These are phyloP conservation scores for Frieseomelitta varia DNA, from an alignment of 1,140 invertebrate genomes.

Conservation along the genomic window DNA sequence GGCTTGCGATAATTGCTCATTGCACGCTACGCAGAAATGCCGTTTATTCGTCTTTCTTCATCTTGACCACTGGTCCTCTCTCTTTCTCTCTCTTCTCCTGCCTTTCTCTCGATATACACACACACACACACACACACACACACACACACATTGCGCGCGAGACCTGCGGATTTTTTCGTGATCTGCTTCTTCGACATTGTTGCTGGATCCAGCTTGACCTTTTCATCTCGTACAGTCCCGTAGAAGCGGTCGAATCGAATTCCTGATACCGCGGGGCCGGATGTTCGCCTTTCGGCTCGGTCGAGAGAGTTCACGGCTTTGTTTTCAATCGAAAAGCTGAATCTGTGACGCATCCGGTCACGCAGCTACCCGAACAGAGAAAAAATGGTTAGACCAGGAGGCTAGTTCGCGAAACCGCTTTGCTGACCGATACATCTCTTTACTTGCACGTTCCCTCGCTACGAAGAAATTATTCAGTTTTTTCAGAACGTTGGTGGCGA, in stretches of 20 bases:
- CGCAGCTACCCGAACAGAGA: slow-evolving; percentile 61
- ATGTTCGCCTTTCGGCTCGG: slow-evolving; percentile 52
- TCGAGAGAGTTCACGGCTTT: slow-evolving; percentile 54
- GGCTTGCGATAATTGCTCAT: slow-evolving; percentile 70
- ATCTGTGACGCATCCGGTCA: slow-evolving; percentile 68
- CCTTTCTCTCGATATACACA: too few relatives aligned
- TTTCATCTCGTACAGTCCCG: not conserved
- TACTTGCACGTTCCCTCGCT: not conserved
- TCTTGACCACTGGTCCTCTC: not conserved
- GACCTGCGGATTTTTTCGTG: too few relatives aligned
- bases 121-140: too few relatives aligned
- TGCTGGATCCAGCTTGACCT: not conserved
- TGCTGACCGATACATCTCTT: slow-evolving; percentile 2
- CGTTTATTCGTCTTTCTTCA: slow-evolving; percentile 44
- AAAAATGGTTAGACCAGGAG: slow-evolving; percentile 44
- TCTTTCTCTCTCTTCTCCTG: not conserved
- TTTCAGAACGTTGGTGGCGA: not conserved
- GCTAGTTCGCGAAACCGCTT: slow-evolving; percentile 19
- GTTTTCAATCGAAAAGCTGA: slow-evolving; percentile 44
- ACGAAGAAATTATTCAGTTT: not conserved
- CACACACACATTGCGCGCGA: too few relatives aligned
- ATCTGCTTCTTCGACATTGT: too few relatives aligned
- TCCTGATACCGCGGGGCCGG: slow-evolving; percentile 18
- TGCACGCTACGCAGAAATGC: slow-evolving; percentile 64
- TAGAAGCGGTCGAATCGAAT: slow-evolving; percentile 18